phyloP scores from a whole-genome alignment of 2,888 invertebrate genomes.

The Dicyrtomina minuta region DNA sequence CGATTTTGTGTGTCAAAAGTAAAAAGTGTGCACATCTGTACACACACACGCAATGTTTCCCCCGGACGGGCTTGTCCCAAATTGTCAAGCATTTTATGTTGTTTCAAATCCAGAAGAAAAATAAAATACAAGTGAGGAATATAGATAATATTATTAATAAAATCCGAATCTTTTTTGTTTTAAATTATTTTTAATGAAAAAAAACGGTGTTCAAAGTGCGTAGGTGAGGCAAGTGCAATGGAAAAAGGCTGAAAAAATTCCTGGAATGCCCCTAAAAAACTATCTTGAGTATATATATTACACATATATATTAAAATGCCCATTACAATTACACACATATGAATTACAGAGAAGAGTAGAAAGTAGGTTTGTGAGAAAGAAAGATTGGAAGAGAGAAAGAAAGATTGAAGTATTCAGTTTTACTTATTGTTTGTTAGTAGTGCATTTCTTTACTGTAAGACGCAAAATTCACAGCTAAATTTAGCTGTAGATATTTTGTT shows the following conservation, averaged over 20 bases:
- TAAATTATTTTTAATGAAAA: too few relatives aligned
- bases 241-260: slow-evolving; percentile 46
- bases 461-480: slow-evolving; percentile 14
- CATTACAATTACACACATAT: slow-evolving; percentile 3
- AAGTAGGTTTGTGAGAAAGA: slow-evolving; percentile 22
- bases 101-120: too few relatives aligned
- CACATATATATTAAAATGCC: neutral
- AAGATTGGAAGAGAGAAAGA: slow-evolving; percentile 13
- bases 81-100: too few relatives aligned
- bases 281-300: neutral
- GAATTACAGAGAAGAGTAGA: slow-evolving; percentile 7
- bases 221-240: slow-evolving; percentile 44
- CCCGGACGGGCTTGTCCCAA: too few relatives aligned
- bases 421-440: slow-evolving; percentile 12
- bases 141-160: too few relatives aligned
- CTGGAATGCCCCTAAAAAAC: slow-evolving; percentile 26
- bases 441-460: slow-evolving; percentile 28
- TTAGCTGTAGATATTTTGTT: slow-evolving; percentile 9
- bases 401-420: slow-evolving; percentile 31
- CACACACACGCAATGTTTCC: too few relatives aligned
- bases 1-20: too few relatives aligned
- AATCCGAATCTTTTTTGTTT: too few relatives aligned
- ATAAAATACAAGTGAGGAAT: too few relatives aligned
- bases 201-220: slow-evolving; percentile 1
- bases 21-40: too few relatives aligned